Evolutionary conservation across 2,113 vertebrate genomes (phyloP), one percentile per base, ranked within the genome.

Genomic region (Cephalopholis sonnerati): DNA sequence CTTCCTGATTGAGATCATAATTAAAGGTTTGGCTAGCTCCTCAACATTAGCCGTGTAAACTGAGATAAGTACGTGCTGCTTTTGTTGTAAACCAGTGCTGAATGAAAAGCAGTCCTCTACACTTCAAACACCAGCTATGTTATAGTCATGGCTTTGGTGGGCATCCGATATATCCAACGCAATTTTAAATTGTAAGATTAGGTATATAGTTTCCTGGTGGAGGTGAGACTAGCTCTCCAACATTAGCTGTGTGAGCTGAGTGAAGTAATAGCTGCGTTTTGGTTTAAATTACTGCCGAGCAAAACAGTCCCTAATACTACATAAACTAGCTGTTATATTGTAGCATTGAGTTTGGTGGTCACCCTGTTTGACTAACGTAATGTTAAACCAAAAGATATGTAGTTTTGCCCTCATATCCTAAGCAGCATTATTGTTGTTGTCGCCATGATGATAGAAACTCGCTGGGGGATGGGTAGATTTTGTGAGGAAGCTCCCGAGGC

Each of bases 401-500:
- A 24, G 50, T 53, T 54, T 2, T 15, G 67, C 24, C 29, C 11
- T 17, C 6, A 10, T 9, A 13, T 53, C 20, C 18, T n/a, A 46
- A 17, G 4, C 3, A 11, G 25, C 6, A 4, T 2, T 46, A 39
- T 39, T 68, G 77, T 76, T 82, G 27, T 68, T 68, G 83, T 82
- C 69, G 83, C 65, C 85, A 87, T 92, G 87, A 83, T 72, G 41
- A 44, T 44, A 44, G 41, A 69, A 71, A 0, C 44, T 76, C 4
- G 20, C 29, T 71, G 86, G 85, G 91, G 87, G 89, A 82, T 57
- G 89, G 85, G 88, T 59, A 39, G 39, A 2, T 63, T 87, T 55
- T 13, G 53, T 77, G 10, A 68, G 27, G 13, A 46, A 73, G 68
- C 73, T 74, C 48, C 54, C 5, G 22, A 65, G 24, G 22, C 64